Evolutionary conservation across 2,888 invertebrate genomes (phyloP).

Genomic region (Macroteleia sp.): DNA sequence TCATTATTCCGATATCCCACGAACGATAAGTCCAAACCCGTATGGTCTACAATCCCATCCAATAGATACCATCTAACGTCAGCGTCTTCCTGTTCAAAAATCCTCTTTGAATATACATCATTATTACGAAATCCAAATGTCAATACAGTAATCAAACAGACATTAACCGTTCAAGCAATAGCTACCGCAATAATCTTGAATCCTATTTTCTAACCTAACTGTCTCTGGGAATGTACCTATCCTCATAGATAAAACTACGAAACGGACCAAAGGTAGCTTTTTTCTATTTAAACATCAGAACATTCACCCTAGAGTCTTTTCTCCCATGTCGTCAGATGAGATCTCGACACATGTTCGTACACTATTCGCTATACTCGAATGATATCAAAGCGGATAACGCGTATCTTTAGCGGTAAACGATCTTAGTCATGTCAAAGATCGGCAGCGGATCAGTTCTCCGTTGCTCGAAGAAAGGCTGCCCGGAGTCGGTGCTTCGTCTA

Average conservation of each 20-base stretch:
- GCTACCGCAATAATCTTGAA: no score
- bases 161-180: no score
- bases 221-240: background rate
- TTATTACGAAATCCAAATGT: no score
- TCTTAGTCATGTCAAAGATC: constrained; percentile 43
- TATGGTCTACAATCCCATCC: background rate
- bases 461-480: background rate
- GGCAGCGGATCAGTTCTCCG: constrained; percentile 25
- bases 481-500: background rate
- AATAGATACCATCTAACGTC: no score
- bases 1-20: no score
- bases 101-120: no score
- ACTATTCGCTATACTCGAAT: constrained; percentile 13
- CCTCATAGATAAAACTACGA: background rate
- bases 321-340: constrained; percentile 18
- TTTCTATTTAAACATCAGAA: constrained; percentile 22
- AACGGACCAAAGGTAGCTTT: background rate
- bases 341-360: constrained; percentile 46
- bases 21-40: no score
- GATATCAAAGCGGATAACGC: constrained; percentile 41
- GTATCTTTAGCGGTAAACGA: constrained; percentile 34
- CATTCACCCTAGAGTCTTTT: constrained; percentile 20
- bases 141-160: no score
- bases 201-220: no score
- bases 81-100: no score